Evolutionary conservation across 2,888 invertebrate genomes (phyloP).

Genomic region (Agonopterix heracliana): DNA sequence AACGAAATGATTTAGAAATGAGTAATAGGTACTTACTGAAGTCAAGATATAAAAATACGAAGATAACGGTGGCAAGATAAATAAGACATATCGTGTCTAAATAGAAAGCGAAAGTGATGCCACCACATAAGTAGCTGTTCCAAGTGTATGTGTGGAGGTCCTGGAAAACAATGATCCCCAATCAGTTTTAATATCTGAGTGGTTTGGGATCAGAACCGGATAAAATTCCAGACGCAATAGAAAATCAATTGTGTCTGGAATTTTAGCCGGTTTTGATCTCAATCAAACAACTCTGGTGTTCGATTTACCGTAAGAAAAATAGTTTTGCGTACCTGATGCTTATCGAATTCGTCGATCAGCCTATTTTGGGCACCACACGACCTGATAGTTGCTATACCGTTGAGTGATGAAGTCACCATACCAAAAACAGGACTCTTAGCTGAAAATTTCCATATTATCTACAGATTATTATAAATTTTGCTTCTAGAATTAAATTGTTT

Average conservation of each 20-base stretch:
- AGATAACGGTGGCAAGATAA: constrained; percentile 79
- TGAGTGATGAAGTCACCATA: constrained; percentile 83
- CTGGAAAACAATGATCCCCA: constrained; percentile 36
- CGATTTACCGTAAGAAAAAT: background rate
- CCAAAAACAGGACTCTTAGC: constrained; percentile 89
- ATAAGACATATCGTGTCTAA: constrained; percentile 79
- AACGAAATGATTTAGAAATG: background rate
- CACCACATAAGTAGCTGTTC: constrained; percentile 79
- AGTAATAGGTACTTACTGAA: constrained; percentile 46
- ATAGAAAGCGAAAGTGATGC: constrained; percentile 79
- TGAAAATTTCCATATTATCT: constrained; percentile 34
- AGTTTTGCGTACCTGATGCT: constrained; percentile 59
- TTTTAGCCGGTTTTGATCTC: too few species aligned
- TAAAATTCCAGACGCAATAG: too few species aligned
- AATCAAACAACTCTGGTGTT: background rate
- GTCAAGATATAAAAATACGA: constrained; percentile 76
- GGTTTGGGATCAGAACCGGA: too few species aligned
- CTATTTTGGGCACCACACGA: constrained; percentile 80
- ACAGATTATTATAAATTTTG: too few species aligned
- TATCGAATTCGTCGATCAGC: constrained; percentile 78
- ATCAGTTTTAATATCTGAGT: too few species aligned
- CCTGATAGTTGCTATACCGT: constrained; percentile 85
- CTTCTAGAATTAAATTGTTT: too few species aligned
- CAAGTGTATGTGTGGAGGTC: constrained; percentile 80
- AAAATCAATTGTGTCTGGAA: constrained; percentile 3